Evolutionary conservation across 1,140 invertebrate species (phyloP), one percentile per base, ranked within the genome.

Genomic region (Manduca sexta): DNA sequence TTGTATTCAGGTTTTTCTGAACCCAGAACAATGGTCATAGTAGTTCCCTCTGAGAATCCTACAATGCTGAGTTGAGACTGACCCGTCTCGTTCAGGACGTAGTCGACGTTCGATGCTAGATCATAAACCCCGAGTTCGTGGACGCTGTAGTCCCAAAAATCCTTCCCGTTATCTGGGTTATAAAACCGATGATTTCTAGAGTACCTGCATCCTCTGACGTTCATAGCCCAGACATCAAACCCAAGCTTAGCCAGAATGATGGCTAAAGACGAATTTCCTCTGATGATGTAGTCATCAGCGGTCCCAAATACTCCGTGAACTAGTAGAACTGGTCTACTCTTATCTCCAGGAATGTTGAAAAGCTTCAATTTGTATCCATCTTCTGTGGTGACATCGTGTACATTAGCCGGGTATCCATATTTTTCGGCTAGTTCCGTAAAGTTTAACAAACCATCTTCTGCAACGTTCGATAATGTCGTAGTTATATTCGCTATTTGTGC

Each of bases 151-250:
- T 83, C 68, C 87, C 88, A 87, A 53, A 84, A 89, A 4, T 52
- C 43, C 45, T 60, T 64, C 39, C 89, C 87, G 1, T 18, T 39
- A 13, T 56, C 54, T 1, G 68, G 82, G 41, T 56, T 68, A 12
- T 88, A 63, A 0, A 41, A 69, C 0, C 63, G 53, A 60, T 92
- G 91, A 16, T 81, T 80, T 46, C 81, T 83, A 0, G 90, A 52
- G 55, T 93, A 93, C 2, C 79, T 83, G 50, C 92, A 92, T 7
- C 92, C 92, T 21, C 92, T 74, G 17, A 84, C 80, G 74, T 93
- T 93, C 0, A 89, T 90, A 50, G 92, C 47, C 92, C 92, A 93
- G 2, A 92, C 89, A 59, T 92, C 91, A 62, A 89, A 91, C 8
- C 89, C 89, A n/a, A 17, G 21, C 1, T 30, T 21, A 7, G 56